A percentile compares a stretch with the other conserved stretches of the same genome.
Evolutionary conservation across 2,797 vertebrate species (phyloP).

Genomic region (Lindbergichthys nudifrons): DNA sequence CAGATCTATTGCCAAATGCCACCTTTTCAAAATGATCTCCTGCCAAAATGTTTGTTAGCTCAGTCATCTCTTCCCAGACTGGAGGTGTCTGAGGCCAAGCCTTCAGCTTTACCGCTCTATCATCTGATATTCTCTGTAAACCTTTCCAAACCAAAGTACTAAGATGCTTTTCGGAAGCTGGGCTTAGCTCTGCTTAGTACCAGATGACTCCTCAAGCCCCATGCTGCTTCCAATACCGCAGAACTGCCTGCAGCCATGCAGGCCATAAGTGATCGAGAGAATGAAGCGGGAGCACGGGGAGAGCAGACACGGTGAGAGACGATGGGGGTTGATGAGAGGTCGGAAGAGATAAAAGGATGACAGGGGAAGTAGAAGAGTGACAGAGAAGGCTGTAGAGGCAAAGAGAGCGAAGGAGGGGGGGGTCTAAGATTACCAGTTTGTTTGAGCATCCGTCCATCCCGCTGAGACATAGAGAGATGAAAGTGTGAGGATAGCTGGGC

Average conservation of each 20-base stretch:
- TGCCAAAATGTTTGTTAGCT: slow-evolving; percentile 22
- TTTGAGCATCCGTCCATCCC: slow-evolving; percentile 61
- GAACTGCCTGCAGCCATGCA: slow-evolving; percentile 59
- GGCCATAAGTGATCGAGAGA: slow-evolving; percentile 50
- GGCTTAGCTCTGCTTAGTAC: slow-evolving; percentile 65
- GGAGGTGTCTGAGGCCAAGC: slow-evolving; percentile 36
- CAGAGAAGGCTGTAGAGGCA: slow-evolving; percentile 37
- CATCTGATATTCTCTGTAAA: slow-evolving; percentile 62
- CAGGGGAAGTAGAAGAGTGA: slow-evolving; percentile 51
- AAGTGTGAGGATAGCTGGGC: slow-evolving; percentile 55
- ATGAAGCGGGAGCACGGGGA: slow-evolving; percentile 22
- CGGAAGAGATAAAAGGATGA: slow-evolving; percentile 62
- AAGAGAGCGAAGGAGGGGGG: background rate
- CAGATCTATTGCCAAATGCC: background rate
- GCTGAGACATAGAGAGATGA: slow-evolving; percentile 68
- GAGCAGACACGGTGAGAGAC: slow-evolving; percentile 33
- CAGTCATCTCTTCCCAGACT: slow-evolving; percentile 12
- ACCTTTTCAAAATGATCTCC: slow-evolving; percentile 4
- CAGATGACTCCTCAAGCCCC: slow-evolving; percentile 68
- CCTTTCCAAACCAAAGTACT: slow-evolving; percentile 52
- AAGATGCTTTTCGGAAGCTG: slow-evolving; percentile 63
- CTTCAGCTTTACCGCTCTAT: slow-evolving; percentile 47
- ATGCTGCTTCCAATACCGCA: slow-evolving; percentile 62
- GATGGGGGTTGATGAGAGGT: slow-evolving; percentile 59
- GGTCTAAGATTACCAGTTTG: slow-evolving; percentile 58